Evolutionary conservation across 2,113 vertebrate genomes (phyloP).

Genomic region (Xenopus laevis): DNA sequence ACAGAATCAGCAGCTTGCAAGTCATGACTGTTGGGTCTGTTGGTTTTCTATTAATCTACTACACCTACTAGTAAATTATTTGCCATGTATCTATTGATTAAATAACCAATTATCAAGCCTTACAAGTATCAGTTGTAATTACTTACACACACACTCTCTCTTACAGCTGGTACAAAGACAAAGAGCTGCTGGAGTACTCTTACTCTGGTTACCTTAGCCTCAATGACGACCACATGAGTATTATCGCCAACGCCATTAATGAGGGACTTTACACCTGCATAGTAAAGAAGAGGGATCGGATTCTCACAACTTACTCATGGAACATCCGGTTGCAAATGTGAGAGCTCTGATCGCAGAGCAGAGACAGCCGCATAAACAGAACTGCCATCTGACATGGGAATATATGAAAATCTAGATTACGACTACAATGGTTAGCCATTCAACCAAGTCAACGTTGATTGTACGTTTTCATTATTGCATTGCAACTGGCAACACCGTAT

Average conservation of each 20-base stretch:
- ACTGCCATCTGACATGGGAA: no score
- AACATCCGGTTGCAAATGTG: conserved; percentile 71
- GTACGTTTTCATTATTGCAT: no score
- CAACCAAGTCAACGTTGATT: no score
- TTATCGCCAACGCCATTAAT: conserved; percentile 93
- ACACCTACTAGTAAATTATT: no score
- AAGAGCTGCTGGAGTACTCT: conserved; percentile 86
- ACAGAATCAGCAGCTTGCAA: no score
- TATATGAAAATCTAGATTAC: no score
- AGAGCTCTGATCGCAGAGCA: not conserved
- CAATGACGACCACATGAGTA: conserved; percentile 84
- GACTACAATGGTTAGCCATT: no score
- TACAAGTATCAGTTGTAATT: no score
- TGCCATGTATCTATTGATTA: no score
- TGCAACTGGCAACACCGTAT: not conserved
- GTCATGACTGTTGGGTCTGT: no score
- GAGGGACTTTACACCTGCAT: conserved; percentile 93
- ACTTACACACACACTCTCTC: not conserved
- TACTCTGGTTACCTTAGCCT: conserved; percentile 88
- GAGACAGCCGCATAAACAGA: not conserved
- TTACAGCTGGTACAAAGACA: conserved; percentile 94
- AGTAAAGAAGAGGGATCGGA: conserved; percentile 80
- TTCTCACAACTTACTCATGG: conserved; percentile 93
- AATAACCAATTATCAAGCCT: no score
- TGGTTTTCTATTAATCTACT: no score